phyloP scores from a whole-genome alignment of 2,113 vertebrate genomes.

The Rallus limicola region DNA sequence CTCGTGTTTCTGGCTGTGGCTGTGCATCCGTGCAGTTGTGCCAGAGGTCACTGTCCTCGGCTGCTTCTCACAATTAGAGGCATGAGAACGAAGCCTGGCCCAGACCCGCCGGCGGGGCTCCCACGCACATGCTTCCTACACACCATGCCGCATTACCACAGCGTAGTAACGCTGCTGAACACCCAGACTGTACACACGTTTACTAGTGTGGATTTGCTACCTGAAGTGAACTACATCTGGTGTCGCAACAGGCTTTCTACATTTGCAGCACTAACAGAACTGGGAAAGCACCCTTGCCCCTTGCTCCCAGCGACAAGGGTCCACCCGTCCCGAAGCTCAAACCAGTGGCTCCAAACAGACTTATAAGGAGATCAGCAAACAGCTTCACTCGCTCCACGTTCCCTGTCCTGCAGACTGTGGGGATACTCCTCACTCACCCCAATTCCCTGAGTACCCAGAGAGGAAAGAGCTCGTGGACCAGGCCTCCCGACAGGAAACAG shows the following conservation, averaged over 20 bases:
- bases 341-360: background rate
- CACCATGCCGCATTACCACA: rapidly evolving
- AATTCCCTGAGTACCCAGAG: rapidly evolving
- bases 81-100: rapidly evolving
- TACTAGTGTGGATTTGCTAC: background rate
- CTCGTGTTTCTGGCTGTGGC: background rate
- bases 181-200: rapidly evolving
- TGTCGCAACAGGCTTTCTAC: too few species aligned
- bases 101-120: background rate
- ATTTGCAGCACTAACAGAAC: background rate
- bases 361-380: background rate
- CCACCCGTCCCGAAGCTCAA: rapidly evolving
- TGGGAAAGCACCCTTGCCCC: background rate
- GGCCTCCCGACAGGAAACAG: background rate
- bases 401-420: background rate
- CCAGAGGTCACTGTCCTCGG: background rate
- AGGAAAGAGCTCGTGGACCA: background rate
- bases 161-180: background rate
- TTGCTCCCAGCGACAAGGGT: rapidly evolving
- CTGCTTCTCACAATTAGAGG: background rate
- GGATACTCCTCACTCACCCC: background rate
- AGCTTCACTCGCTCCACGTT: rapidly evolving
- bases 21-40: background rate
- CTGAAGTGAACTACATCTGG: background rate
- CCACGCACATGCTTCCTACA: rapidly evolving